Evolutionary conservation across 2,888 invertebrate species (phyloP).

Genomic region (Lepidocyrtinus sp.): DNA sequence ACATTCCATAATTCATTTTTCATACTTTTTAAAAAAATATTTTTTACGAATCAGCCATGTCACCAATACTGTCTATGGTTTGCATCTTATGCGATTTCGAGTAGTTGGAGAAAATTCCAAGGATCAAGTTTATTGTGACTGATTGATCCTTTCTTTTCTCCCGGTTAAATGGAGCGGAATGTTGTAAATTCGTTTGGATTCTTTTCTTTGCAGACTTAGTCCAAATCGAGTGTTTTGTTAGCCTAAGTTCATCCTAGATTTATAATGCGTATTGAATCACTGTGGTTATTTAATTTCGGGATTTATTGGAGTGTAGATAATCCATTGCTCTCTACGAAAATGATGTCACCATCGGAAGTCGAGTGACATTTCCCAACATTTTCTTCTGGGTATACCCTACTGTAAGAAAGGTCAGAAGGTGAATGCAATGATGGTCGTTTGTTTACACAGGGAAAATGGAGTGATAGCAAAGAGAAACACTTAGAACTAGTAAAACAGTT

Average conservation of each 20-base stretch:
- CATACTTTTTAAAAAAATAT: background rate
- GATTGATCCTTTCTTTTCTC: background rate
- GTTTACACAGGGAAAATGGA: background rate
- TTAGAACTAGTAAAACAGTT: background rate
- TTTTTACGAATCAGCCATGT: background rate
- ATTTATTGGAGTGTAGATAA: background rate
- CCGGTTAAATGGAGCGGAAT: background rate
- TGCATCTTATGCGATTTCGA: background rate
- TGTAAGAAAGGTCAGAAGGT: background rate
- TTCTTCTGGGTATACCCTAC: background rate
- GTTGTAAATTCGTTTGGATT: background rate
- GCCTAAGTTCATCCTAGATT: background rate
- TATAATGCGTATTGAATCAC: background rate
- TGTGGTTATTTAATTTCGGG: background rate
- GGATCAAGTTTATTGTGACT: background rate
- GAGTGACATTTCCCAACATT: background rate
- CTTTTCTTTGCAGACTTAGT: background rate
- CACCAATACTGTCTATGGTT: background rate
- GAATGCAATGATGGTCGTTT: background rate
- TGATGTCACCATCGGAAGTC: background rate
- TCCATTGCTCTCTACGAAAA: background rate
- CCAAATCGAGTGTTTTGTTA: background rate
- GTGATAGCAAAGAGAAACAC: background rate
- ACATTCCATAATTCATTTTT: background rate
- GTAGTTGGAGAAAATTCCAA: background rate